Conservation (phyloP, 2,113 vertebrate species). For the Pelodiscus sinensis region DNA sequence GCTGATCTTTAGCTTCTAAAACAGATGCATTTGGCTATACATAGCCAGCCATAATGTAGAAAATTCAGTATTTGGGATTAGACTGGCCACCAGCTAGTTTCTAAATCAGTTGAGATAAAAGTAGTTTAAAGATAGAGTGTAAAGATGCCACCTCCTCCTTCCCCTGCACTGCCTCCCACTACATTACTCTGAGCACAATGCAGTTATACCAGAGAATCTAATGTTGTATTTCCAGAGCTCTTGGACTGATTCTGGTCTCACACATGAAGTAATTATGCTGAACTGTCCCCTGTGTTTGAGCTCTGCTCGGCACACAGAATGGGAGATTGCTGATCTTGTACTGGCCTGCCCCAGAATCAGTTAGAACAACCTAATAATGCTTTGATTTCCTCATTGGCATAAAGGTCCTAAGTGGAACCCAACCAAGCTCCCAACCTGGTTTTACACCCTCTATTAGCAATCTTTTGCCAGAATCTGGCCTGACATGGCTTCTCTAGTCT, state of each 20-base stretch:
- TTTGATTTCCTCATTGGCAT: background rate
- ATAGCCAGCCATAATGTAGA: background rate
- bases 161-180: too few species aligned
- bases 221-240: background rate
- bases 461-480: background rate
- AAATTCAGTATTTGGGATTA: background rate
- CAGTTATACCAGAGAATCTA: background rate
- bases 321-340: background rate
- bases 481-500: too few species aligned
- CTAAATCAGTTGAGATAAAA: background rate
- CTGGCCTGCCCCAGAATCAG: background rate
- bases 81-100: background rate
- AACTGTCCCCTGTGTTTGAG: background rate
- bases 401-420: background rate
- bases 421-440: background rate
- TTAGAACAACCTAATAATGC: background rate
- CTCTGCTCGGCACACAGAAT: background rate
- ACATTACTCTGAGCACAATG: background rate
- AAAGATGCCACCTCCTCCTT: background rate
- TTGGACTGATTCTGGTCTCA: background rate
- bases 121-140: background rate
- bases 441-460: background rate
- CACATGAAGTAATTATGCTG: background rate
- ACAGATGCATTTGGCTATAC: background rate
- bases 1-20: background rate